phyloP scores from a whole-genome alignment of 2,113 vertebrate species.

The Theristicus caerulescens region DNA sequence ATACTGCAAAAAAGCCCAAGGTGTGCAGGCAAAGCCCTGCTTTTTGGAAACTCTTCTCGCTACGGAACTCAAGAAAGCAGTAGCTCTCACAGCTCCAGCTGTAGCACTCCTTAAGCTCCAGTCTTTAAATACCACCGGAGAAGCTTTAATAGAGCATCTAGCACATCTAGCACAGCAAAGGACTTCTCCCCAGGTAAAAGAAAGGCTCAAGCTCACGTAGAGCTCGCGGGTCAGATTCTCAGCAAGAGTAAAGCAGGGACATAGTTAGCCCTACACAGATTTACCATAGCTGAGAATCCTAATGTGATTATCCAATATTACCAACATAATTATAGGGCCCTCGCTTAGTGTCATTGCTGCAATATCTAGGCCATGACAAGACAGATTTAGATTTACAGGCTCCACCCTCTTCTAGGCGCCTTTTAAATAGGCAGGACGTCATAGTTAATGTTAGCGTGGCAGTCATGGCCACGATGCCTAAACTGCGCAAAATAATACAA shows the following conservation, averaged over 20 bases:
- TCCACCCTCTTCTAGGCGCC: neutral
- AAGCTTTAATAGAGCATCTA: neutral
- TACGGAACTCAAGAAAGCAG: neutral
- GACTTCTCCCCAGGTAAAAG: neutral
- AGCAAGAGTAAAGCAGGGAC: neutral
- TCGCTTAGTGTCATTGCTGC: neutral
- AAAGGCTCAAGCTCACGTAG: neutral
- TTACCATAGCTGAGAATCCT: neutral
- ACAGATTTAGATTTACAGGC: slow-evolving; percentile 39
- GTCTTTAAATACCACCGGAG: neutral
- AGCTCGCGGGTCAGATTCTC: neutral
- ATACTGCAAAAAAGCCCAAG: neutral
- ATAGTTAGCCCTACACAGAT: neutral
- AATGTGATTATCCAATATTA: slow-evolving; percentile 44
- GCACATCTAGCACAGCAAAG: neutral
- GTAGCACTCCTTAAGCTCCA: neutral
- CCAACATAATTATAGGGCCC: neutral
- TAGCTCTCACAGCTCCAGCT: neutral
- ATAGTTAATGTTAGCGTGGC: neutral
- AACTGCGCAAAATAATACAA: neutral
- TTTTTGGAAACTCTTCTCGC: neutral
- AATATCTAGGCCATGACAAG: slow-evolving; percentile 50
- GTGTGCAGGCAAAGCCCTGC: neutral
- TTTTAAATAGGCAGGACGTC: neutral
- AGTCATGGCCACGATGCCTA: neutral